Evolutionary conservation across 1,140 invertebrate genomes (phyloP), one percentile per base, ranked within the genome.

Genomic region (Camponotus vicinus): DNA sequence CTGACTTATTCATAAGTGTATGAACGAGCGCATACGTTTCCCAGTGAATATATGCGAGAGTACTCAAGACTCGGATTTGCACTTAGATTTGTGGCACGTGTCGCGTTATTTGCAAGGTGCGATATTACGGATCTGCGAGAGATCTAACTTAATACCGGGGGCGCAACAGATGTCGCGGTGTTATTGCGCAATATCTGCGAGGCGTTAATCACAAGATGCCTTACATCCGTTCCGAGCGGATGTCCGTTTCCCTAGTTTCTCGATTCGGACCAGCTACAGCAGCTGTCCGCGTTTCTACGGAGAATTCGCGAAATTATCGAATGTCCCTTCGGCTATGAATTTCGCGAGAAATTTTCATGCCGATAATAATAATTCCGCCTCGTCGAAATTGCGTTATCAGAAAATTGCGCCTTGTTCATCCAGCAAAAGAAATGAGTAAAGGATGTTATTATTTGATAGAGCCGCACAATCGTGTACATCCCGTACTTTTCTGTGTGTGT

Each of bases 181-280:
- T 89, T 92, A 92, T 92, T 93, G 90, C 78, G 83, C 86, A 92
- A 91, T 92, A 92, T 89, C 88, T 90, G 86, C 89, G 85, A 91
- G 89, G 89, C 90, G 91, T 93, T 93, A 93, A 92, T 93, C 92
- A 91, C 69, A 63, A 40, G 78, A 75, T 67, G 79, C 45, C 67
- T 71, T 59, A 64, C 21, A 42, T 45, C 9, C 40, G 78, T 37
- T 34, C 21, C 18, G 66, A 42, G 37, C 64, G 78, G 49, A 80
- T 42, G 78, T 80, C 78, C 66, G 78, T 70, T 70, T 42, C 32
- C 49, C 78, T 34, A 80, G 66, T 80, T 70, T 80, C 78, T 42
- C 64, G 40, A 42, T 42, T 69, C 45, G 77, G 77, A 40, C 77
- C 27, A 45, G n/a, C 66, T 69, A 21, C 34, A 55, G 34, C 63